Evolutionary conservation across 2,888 invertebrate species (phyloP).

Genomic region (Antheraea yamamai): DNA sequence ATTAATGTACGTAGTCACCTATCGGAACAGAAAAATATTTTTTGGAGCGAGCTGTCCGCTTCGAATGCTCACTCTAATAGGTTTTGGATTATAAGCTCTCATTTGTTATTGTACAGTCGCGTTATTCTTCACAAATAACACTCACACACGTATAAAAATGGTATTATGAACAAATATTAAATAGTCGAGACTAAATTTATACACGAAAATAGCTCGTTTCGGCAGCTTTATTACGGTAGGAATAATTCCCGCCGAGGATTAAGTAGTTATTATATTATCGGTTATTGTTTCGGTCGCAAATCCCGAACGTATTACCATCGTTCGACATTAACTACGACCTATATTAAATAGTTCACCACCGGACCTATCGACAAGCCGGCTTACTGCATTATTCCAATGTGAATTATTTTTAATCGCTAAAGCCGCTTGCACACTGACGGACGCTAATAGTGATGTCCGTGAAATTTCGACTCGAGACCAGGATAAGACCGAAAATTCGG

Average conservation of each 20-base stretch:
- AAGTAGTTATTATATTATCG: constrained; percentile 12
- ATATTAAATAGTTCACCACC: constrained; percentile 16
- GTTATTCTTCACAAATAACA: no score
- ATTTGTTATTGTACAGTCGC: no score
- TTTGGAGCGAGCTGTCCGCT: no score
- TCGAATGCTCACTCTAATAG: no score
- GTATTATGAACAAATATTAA: no score
- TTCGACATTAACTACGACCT: constrained; percentile 15
- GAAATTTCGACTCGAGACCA: not conserved
- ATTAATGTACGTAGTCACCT: no score
- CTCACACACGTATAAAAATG: no score
- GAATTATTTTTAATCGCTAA: constrained; percentile 14
- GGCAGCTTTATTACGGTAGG: constrained; percentile 7
- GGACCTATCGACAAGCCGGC: constrained; percentile 14
- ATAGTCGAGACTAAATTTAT: not conserved
- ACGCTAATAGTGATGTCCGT: not conserved
- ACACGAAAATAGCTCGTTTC: constrained; percentile 1
- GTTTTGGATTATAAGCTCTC: no score
- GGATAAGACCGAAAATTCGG: no score
- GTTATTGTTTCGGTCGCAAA: constrained; percentile 17
- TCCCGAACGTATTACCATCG: constrained; percentile 10
- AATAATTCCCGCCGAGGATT: constrained; percentile 9
- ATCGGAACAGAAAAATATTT: no score
- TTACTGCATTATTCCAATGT: constrained; percentile 1
- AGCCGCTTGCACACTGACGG: not conserved